A percentile compares a stretch with the other conserved stretches of the same genome.
Evolutionary conservation across 2,797 vertebrate species (phyloP).

Genomic region (Paedocypris micromegethes): DNA sequence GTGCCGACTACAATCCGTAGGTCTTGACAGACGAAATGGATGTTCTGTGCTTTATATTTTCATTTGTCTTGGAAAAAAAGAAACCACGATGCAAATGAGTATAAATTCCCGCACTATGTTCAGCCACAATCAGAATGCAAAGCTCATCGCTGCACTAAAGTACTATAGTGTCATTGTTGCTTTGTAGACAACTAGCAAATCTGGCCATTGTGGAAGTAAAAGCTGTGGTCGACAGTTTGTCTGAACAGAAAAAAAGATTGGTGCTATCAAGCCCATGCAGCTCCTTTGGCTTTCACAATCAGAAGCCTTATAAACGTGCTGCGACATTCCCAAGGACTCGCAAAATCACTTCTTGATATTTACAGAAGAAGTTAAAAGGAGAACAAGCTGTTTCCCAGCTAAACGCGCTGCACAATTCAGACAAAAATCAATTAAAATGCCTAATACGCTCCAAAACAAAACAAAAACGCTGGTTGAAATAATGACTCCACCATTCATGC

Average conservation of each 20-base stretch:
- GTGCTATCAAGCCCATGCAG: not conserved
- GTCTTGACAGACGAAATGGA: conserved; percentile 37
- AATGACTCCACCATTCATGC: conserved; percentile 50
- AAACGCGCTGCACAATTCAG: conserved; percentile 34
- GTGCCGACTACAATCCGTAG: conserved; percentile 34
- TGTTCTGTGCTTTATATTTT: too few species aligned
- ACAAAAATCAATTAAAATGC: conserved; percentile 43
- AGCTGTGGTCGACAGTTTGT: not conserved
- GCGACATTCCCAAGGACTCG: conserved; percentile 7
- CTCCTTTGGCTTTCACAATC: conserved; percentile 3
- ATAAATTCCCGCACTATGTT: not conserved
- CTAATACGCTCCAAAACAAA: conserved; percentile 35
- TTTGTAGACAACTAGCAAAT: not conserved
- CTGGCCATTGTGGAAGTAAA: not conserved
- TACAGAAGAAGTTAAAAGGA: conserved; percentile 23
- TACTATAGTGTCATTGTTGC: not conserved
- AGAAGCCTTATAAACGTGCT: conserved; percentile 6
- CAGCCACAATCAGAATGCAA: not conserved
- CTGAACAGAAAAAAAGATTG: conserved; percentile 1
- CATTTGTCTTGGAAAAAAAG: too few species aligned
- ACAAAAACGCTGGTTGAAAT: conserved; percentile 42
- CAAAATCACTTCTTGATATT: conserved; percentile 32
- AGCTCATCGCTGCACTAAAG: not conserved
- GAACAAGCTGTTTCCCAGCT: conserved; percentile 41
- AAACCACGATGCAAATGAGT: too few species aligned